Percentiles rank a stretch among this genome's conserved stretches.
Conservation (phyloP, 2,888 invertebrate species). For the Erebia ligea region DNA sequence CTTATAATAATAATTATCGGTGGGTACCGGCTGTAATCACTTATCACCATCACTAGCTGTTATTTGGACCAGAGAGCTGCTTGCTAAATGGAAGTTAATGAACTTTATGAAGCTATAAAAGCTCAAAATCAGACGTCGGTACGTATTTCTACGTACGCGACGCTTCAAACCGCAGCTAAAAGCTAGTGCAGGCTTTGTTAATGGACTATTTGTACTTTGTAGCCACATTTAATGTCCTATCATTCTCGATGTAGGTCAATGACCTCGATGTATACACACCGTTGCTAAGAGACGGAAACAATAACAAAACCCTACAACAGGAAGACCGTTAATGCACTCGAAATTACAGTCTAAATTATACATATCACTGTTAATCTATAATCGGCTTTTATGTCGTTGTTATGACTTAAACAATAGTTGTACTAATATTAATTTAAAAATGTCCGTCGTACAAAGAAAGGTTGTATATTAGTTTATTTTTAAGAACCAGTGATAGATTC, state of each 20-base stretch:
- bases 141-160: neutral
- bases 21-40: too few relatives aligned
- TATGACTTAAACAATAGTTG: neutral
- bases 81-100: too few relatives aligned
- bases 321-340: slow-evolving; percentile 21
- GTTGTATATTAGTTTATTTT: too few relatives aligned
- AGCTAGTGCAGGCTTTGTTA: neutral
- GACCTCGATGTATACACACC: slow-evolving; percentile 52
- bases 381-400: neutral
- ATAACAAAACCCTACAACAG: slow-evolving; percentile 47
- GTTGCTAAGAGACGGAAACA: slow-evolving; percentile 65
- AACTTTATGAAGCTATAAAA: too few relatives aligned
- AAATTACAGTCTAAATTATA: slow-evolving; percentile 14
- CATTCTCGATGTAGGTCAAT: slow-evolving; percentile 48
- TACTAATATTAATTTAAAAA: too few relatives aligned
- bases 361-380: neutral
- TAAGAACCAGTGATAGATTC: too few relatives aligned
- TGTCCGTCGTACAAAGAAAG: too few relatives aligned
- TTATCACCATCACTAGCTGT: too few relatives aligned
- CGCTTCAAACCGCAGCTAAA: slow-evolving; percentile 11
- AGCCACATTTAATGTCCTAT: slow-evolving; percentile 16
- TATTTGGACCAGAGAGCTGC: too few relatives aligned
- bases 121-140: too few relatives aligned
- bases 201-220: slow-evolving; percentile 5
- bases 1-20: too few relatives aligned